Conservation (phyloP, 2,113 vertebrate genomes). For the Scophthalmus maximus region DNA sequence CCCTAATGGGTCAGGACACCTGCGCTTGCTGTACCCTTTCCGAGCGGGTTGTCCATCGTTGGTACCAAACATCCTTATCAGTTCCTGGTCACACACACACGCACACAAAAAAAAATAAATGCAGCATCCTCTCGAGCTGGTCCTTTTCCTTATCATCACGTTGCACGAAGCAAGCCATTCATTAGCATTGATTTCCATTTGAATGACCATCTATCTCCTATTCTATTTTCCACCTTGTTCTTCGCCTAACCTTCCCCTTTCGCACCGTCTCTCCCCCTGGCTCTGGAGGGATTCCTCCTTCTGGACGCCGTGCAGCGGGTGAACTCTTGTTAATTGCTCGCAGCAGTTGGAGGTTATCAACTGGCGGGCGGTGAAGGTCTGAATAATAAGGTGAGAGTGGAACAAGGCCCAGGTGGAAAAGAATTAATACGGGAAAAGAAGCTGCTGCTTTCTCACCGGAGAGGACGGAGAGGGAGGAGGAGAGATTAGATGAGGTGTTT, state of each 20-base stretch:
- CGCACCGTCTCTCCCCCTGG: constrained; percentile 23
- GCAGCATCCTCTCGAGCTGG: constrained; percentile 29
- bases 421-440: constrained; percentile 63
- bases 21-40: constrained; percentile 50
- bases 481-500: constrained; percentile 50
- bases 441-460: constrained; percentile 35
- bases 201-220: constrained; percentile 39
- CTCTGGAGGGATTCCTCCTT: constrained; percentile 52
- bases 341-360: constrained; percentile 79
- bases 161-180: constrained; percentile 62
- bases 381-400: constrained; percentile 71
- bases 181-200: constrained; percentile 78
- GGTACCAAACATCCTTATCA: constrained; percentile 58
- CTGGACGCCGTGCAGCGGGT: constrained; percentile 49
- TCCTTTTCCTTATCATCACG: constrained; percentile 69
- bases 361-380: constrained; percentile 58
- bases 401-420: constrained; percentile 64
- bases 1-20: constrained; percentile 54
- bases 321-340: constrained; percentile 75
- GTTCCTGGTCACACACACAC: constrained; percentile 28
- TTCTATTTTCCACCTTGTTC: constrained; percentile 38
- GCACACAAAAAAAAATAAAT: constrained; percentile 15
- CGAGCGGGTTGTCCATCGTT: constrained; percentile 26
- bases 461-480: constrained; percentile 27
- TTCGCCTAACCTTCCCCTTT: constrained; percentile 29